phyloP scores from a whole-genome alignment of 2,797 vertebrate genomes.

The Amblyopsis hoosieri region DNA sequence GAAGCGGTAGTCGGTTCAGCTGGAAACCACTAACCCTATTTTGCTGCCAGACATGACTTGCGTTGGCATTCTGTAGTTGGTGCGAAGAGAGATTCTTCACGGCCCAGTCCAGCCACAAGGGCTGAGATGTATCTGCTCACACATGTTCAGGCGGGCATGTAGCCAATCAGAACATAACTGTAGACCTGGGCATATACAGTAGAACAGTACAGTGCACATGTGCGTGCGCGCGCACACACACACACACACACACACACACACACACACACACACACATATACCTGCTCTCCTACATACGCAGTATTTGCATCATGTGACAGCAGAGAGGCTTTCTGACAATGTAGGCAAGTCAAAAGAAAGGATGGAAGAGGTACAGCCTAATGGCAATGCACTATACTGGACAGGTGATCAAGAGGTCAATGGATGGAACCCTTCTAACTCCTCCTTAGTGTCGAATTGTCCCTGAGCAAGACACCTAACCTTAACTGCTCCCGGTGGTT shows the following conservation, averaged over 20 bases:
- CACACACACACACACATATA: slow-evolving; percentile 1
- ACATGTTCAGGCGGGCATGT: slow-evolving; percentile 31
- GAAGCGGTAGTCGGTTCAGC: slow-evolving; percentile 14
- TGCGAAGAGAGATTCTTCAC: slow-evolving; percentile 18
- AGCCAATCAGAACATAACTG: slow-evolving; percentile 60
- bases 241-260: slow-evolving; percentile 15
- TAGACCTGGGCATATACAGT: slow-evolving; percentile 25
- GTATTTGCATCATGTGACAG: slow-evolving; percentile 60
- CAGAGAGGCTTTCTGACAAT: slow-evolving; percentile 30
- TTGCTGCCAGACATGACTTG: slow-evolving; percentile 23
- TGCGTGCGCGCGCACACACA: slow-evolving; percentile 20
- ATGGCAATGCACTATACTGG: neutral
- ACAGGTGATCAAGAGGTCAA: too few species aligned
- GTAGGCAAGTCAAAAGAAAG: slow-evolving; percentile 8
- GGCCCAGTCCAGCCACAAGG: neutral
- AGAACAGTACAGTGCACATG: slow-evolving; percentile 15
- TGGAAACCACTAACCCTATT: slow-evolving; percentile 1
- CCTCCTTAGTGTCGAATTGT: too few species aligned
- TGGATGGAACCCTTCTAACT: too few species aligned
- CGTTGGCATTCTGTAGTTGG: slow-evolving; percentile 10
- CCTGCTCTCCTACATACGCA: slow-evolving; percentile 22
- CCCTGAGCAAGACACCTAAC: too few species aligned
- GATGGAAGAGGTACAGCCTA: neutral
- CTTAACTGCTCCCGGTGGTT: too few species aligned
- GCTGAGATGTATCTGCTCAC: slow-evolving; percentile 30